phyloP scores from a whole-genome alignment of 1,140 invertebrate species.

The Coelopa frigida region DNA sequence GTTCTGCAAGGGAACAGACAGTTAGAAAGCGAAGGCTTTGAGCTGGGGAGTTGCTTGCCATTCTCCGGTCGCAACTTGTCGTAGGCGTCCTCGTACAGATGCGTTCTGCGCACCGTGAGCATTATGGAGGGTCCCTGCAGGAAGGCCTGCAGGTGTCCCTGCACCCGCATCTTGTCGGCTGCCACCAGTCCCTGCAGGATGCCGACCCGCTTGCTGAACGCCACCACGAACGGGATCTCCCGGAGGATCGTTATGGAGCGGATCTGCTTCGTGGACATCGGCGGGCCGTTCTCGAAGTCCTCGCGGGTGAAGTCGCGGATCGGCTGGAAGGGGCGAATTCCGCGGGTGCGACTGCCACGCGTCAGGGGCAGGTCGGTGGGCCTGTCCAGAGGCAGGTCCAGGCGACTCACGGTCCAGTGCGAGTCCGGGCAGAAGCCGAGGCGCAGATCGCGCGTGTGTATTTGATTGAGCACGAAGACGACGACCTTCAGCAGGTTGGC shows the following conservation, averaged over 20 bases:
- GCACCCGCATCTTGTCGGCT: slow-evolving; percentile 47
- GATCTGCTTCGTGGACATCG: slow-evolving; percentile 80
- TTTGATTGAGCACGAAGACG: slow-evolving; percentile 67
- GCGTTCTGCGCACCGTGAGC: slow-evolving; percentile 77
- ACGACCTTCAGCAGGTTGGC: slow-evolving; percentile 48
- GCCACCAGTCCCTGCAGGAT: slow-evolving; percentile 69
- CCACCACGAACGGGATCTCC: slow-evolving; percentile 88
- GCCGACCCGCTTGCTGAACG: slow-evolving; percentile 81
- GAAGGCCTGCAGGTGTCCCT: slow-evolving; percentile 65
- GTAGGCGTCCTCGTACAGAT: slow-evolving; percentile 96
- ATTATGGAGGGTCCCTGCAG: slow-evolving; percentile 68
- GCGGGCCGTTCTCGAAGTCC: slow-evolving; percentile 67
- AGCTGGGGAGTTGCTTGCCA: too few species aligned
- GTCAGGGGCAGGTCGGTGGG: slow-evolving; percentile 55
- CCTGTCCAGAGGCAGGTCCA: slow-evolving; percentile 58
- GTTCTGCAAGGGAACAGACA: slow-evolving; percentile 53
- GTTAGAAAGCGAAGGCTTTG: slow-evolving; percentile 15
- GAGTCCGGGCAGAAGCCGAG: slow-evolving; percentile 65
- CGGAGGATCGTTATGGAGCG: slow-evolving; percentile 79
- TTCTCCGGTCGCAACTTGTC: slow-evolving; percentile 87
- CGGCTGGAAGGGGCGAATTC: slow-evolving; percentile 58
- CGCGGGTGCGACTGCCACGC: slow-evolving; percentile 48
- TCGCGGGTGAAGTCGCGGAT: slow-evolving; percentile 55
- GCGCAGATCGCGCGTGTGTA: slow-evolving; percentile 72
- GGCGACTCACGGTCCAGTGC: slow-evolving; percentile 69